Percentiles rank a stretch among this genome's conserved stretches.
Conservation (phyloP, 2,113 vertebrate genomes). For the Bagarius yarrelli region DNA sequence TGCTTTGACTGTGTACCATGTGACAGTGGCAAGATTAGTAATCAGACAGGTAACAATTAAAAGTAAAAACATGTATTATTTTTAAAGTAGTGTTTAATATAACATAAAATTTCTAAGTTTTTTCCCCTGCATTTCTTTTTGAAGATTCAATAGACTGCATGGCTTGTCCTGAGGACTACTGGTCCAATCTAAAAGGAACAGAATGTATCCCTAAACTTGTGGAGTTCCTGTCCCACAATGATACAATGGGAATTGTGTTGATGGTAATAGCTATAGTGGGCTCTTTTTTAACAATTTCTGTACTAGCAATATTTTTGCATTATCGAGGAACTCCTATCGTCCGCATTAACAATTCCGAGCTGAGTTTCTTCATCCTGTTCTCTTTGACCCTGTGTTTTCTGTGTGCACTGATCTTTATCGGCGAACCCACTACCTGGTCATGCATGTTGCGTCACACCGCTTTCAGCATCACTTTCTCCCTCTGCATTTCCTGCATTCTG, state of each 20-base stretch:
- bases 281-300: constrained; percentile 43
- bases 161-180: constrained; percentile 52
- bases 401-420: constrained; percentile 65
- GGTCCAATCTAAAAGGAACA: constrained; percentile 52
- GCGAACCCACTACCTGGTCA: constrained; percentile 63
- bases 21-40: constrained; percentile 75
- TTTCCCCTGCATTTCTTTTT: not conserved
- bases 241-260: constrained; percentile 57
- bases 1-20: constrained; percentile 80
- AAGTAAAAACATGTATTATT: not conserved
- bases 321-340: constrained; percentile 57
- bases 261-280: constrained; percentile 53
- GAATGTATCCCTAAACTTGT: constrained; percentile 51
- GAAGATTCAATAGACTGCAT: constrained; percentile 57
- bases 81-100: not conserved
- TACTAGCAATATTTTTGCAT: constrained; percentile 53
- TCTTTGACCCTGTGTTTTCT: constrained; percentile 58
- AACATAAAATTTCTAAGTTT: not conserved
- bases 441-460: constrained; percentile 68
- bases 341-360: constrained; percentile 56
- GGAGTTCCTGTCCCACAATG: constrained; percentile 53
- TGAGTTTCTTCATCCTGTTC: constrained; percentile 59
- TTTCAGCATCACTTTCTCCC: constrained; percentile 67
- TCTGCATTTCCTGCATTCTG: constrained; percentile 68
- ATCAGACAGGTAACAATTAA: constrained; percentile 68